Conservation (phyloP, 2,888 invertebrate genomes). For the Furcula furcula region DNA sequence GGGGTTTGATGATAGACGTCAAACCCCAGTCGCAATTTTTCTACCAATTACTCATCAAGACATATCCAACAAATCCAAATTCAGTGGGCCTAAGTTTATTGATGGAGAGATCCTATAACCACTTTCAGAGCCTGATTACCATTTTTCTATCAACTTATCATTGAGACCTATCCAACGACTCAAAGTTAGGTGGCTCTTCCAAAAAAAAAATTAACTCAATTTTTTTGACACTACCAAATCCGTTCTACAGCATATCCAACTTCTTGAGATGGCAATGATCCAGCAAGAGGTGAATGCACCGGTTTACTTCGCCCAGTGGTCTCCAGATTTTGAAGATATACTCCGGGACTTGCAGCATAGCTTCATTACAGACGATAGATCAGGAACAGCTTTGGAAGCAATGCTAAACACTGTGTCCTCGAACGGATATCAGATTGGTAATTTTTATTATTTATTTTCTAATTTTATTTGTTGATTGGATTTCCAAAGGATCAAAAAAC, state of each 20-base stretch:
- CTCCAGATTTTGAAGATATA: constrained; percentile 87
- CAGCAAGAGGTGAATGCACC: constrained; percentile 91
- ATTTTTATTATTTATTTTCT: constrained; percentile 5
- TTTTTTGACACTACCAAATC: not conserved
- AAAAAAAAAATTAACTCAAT: no score
- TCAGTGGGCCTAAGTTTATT: no score
- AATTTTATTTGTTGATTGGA: not conserved
- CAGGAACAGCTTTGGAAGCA: constrained; percentile 90
- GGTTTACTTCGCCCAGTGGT: constrained; percentile 92
- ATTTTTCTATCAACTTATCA: no score
- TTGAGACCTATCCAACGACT: no score
- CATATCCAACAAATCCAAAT: no score
- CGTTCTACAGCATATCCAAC: constrained; percentile 83
- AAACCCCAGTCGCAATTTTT: no score
- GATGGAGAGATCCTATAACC: no score
- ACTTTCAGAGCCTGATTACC: no score
- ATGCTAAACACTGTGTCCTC: constrained; percentile 94
- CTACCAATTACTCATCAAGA: no score
- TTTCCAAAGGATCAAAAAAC: no score
- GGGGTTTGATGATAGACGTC: no score
- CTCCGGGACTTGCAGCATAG: constrained; percentile 88
- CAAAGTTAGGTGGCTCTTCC: no score
- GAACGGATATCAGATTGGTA: constrained; percentile 94
- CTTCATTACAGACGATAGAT: constrained; percentile 85
- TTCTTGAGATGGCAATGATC: constrained; percentile 91